Conservation (phyloP, 2,888 invertebrate species). For the Andrena fulva region DNA sequence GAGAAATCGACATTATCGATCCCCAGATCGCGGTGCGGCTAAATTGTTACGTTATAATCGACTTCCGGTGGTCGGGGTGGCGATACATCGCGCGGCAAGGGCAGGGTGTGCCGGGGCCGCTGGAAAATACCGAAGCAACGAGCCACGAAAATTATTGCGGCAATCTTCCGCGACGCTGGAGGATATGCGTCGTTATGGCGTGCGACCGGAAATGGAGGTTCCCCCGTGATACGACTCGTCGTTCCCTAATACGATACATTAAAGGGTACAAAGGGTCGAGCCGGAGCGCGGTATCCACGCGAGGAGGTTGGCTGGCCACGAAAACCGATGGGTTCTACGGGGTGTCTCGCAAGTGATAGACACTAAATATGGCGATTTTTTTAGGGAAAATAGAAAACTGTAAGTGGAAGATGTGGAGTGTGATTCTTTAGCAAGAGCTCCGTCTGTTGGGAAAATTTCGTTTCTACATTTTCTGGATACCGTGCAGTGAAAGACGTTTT, state of each 20-base stretch:
- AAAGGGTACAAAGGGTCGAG: neutral
- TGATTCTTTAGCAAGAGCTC: too few relatives aligned
- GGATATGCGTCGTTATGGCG: slow-evolving; percentile 36
- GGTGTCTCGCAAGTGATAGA: too few relatives aligned
- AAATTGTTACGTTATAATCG: slow-evolving; percentile 48
- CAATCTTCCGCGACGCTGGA: slow-evolving; percentile 47
- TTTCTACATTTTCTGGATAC: too few relatives aligned
- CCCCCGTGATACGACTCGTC: slow-evolving; percentile 10
- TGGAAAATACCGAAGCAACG: slow-evolving; percentile 51
- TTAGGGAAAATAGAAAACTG: too few relatives aligned
- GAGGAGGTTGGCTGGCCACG: neutral
- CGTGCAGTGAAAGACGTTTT: too few relatives aligned
- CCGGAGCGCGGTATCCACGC: slow-evolving; percentile 17
- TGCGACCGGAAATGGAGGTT: slow-evolving; percentile 38
- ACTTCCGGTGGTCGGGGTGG: slow-evolving; percentile 37
- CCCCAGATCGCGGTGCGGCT: neutral
- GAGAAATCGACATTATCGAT: slow-evolving; percentile 13
- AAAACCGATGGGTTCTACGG: neutral
- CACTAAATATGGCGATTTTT: too few relatives aligned
- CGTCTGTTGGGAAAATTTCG: too few relatives aligned
- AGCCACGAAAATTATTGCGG: slow-evolving; percentile 47
- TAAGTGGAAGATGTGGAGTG: too few relatives aligned
- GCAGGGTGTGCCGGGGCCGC: neutral
- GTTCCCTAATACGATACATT: slow-evolving; percentile 28
- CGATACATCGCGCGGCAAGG: slow-evolving; percentile 21